Conservation (phyloP, 2,113 vertebrate genomes). For the Ciconia stormi region DNA sequence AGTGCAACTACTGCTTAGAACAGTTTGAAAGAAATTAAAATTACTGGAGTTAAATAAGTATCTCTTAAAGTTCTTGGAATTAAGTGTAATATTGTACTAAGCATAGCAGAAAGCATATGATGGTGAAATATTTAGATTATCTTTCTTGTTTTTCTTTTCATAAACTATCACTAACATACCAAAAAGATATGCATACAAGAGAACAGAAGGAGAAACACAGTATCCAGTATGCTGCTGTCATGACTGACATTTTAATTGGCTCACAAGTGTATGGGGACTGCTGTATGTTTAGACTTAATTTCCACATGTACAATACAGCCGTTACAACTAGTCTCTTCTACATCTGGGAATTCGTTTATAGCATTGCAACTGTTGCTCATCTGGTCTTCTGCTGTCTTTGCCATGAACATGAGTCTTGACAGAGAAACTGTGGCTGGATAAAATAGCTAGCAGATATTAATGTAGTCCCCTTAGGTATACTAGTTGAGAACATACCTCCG, state of each 20-base stretch:
- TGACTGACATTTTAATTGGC: conserved; percentile 57
- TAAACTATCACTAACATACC: not conserved
- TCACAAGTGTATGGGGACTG: not conserved
- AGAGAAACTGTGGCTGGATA: conserved; percentile 11
- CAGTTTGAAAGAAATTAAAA: not conserved
- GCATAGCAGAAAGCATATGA: not conserved
- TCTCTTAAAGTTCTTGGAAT: not conserved
- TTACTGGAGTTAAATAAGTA: not conserved
- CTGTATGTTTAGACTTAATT: conserved; percentile 51
- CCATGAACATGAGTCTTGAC: conserved; percentile 15
- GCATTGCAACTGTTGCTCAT: conserved; percentile 45
- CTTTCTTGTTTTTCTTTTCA: not conserved
- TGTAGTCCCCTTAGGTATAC: not conserved
- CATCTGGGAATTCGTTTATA: conserved; percentile 66
- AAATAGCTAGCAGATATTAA: conserved; percentile 24
- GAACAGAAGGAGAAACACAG: conserved; percentile 19
- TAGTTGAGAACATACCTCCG: not conserved
- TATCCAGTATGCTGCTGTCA: conserved; percentile 19
- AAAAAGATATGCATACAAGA: not conserved
- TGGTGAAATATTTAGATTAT: not conserved
- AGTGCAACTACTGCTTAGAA: not conserved
- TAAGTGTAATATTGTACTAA: not conserved
- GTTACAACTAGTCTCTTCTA: conserved; percentile 33
- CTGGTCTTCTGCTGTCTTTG: conserved; percentile 57
- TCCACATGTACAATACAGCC: conserved; percentile 47